Evolutionary conservation across 2,797 vertebrate genomes (phyloP).

Genomic region (Erpetoichthys calabaricus): DNA sequence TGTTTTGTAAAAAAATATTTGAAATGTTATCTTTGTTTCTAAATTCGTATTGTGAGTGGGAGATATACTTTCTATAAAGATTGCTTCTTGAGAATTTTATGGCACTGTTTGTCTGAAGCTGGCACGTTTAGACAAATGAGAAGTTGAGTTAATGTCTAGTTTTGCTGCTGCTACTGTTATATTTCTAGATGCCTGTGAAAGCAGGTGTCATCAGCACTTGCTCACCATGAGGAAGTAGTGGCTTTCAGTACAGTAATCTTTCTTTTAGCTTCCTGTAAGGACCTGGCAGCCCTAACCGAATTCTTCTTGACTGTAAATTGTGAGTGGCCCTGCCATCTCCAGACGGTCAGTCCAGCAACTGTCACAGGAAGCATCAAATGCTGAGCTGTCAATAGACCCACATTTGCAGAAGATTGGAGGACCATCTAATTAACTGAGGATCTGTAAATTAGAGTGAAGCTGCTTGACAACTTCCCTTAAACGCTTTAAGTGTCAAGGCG

Average conservation of each 20-base stretch:
- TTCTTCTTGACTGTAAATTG: slow-evolving; percentile 30
- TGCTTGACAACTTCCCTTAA: slow-evolving; percentile 38
- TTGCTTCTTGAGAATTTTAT: too few relatives aligned
- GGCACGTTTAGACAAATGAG: too few relatives aligned
- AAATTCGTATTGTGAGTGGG: too few relatives aligned
- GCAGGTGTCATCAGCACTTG: slow-evolving; percentile 27
- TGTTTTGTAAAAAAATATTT: too few relatives aligned
- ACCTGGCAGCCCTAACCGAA: slow-evolving; percentile 25
- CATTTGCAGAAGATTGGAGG: slow-evolving; percentile 49
- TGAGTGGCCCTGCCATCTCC: slow-evolving; percentile 33
- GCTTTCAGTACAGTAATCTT: slow-evolving; percentile 23
- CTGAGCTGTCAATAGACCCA: slow-evolving; percentile 47
- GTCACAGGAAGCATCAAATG: slow-evolving; percentile 47
- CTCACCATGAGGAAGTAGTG: slow-evolving; percentile 28
- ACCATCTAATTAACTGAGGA: slow-evolving; percentile 62
- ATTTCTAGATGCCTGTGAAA: slow-evolving; percentile 28
- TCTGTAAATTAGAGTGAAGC: slow-evolving; percentile 51
- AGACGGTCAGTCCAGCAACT: slow-evolving; percentile 40
- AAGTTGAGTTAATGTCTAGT: too few relatives aligned
- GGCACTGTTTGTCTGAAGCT: too few relatives aligned
- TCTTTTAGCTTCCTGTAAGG: slow-evolving; percentile 20
- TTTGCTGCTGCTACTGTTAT: too few relatives aligned
- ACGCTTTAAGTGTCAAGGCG: slow-evolving; percentile 42
- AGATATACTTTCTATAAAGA: too few relatives aligned
- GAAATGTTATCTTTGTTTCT: too few relatives aligned